phyloP scores from a whole-genome alignment of 53 echinoderm and acorn worm genomes.

The Zoroaster sp. region DNA sequence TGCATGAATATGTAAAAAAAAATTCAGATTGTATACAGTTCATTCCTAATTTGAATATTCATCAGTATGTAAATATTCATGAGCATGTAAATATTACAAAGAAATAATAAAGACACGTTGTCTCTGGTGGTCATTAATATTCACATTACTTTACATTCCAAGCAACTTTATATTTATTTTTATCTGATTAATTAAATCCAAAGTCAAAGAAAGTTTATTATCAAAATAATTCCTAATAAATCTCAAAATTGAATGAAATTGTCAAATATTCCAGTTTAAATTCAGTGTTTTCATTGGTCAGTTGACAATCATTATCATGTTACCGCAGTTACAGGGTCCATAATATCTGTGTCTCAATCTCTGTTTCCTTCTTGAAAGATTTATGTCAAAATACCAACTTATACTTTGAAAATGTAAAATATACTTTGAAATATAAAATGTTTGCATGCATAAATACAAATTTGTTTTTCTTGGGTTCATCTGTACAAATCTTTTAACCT shows the following conservation, averaged over 20 bases:
- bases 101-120: not conserved
- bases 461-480: not conserved
- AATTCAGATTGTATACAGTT: not conserved
- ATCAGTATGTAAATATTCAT: conserved; percentile 38
- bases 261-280: not conserved
- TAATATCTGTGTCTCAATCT: not conserved
- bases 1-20: not conserved
- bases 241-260: not conserved
- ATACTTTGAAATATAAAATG: too few relatives aligned
- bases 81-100: conserved; percentile 4
- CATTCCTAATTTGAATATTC: conserved; percentile 37
- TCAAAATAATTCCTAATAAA: not conserved
- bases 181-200: not conserved
- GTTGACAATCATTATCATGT: not conserved
- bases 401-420: too few relatives aligned
- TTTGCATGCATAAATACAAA: too few relatives aligned
- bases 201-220: conserved; percentile 5
- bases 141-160: conserved; percentile 17
- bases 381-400: too few relatives aligned
- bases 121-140: not conserved
- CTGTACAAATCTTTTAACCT: not conserved
- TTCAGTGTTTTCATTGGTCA: not conserved
- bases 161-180: not conserved
- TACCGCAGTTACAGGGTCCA: not conserved
- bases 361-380: not conserved